phyloP scores from a whole-genome alignment of 2,113 vertebrate species.

The Tympanuchus pallidicinctus region DNA sequence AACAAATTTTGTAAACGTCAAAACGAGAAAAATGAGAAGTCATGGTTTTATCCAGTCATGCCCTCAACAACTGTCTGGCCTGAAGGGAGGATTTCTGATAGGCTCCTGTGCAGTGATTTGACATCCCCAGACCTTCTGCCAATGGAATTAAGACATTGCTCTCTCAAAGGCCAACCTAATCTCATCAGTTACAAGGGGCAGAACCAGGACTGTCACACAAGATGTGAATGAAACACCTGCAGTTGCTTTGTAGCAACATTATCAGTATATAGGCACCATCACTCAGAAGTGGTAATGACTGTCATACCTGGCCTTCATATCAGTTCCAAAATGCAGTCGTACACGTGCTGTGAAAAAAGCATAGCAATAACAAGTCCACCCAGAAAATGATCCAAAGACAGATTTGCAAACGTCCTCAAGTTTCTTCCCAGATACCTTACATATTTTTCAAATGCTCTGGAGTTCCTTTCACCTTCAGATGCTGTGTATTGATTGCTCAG shows the following conservation, averaged over 20 bases:
- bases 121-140: background rate
- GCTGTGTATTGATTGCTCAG: background rate
- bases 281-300: background rate
- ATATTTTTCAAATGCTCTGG: background rate
- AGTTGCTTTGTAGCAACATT: background rate
- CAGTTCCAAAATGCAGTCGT: background rate
- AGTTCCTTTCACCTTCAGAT: slow-evolving; percentile 5
- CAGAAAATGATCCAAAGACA: slow-evolving; percentile 34
- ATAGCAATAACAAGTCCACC: background rate
- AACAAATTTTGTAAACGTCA: background rate
- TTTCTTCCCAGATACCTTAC: slow-evolving; percentile 3
- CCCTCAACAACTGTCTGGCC: background rate
- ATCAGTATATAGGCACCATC: background rate
- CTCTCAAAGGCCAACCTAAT: background rate
- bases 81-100: slow-evolving; percentile 3
- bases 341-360: background rate
- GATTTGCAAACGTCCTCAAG: background rate
- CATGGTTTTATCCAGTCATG: background rate
- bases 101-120: background rate
- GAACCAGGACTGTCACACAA: background rate
- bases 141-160: background rate
- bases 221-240: background rate
- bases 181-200: background rate
- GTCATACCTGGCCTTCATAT: background rate
- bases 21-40: background rate